A percentile compares a stretch with the other conserved stretches of the same genome.
These are phyloP conservation scores for Hemicentrotus pulcherrimus DNA, from an alignment of 35 echinoderm and acorn worm species.

Conservation along the genomic window DNA sequence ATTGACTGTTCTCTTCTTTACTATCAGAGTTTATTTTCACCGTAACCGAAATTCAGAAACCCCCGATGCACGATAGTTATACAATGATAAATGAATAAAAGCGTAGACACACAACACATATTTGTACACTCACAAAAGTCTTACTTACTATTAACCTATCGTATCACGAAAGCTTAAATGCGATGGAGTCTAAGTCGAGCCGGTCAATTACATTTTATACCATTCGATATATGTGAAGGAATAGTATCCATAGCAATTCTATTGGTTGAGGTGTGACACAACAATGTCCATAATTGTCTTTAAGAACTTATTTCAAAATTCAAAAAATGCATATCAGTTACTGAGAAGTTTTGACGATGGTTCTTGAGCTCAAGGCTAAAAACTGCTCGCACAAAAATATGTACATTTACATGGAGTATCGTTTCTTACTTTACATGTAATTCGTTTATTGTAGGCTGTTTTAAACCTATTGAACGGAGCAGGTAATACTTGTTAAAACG, in stretches of 20 bases:
- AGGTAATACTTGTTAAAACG: too few relatives aligned
- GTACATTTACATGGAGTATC: background rate
- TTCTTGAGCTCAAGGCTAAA: background rate
- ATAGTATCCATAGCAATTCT: too few relatives aligned
- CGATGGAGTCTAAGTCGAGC: background rate
- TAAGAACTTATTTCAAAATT: too few relatives aligned
- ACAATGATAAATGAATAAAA: background rate
- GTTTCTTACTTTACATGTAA: background rate
- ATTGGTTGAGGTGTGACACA: too few relatives aligned
- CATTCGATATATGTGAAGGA: too few relatives aligned
- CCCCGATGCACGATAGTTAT: conserved; percentile 8
- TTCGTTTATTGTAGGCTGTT: background rate
- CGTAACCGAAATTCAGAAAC: background rate
- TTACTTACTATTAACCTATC: background rate
- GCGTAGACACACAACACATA: background rate
- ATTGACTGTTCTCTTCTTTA: background rate
- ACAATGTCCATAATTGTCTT: too few relatives aligned
- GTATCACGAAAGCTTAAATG: background rate
- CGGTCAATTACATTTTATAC: background rate
- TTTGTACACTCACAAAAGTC: background rate
- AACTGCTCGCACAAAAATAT: background rate
- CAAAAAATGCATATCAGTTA: too few relatives aligned
- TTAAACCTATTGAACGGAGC: too few relatives aligned
- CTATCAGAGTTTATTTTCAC: background rate
- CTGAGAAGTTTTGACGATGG: too few relatives aligned